These are phyloP conservation scores for Leucophenga montana DNA, from an alignment of 2,888 invertebrate species.

Conservation along the genomic window DNA sequence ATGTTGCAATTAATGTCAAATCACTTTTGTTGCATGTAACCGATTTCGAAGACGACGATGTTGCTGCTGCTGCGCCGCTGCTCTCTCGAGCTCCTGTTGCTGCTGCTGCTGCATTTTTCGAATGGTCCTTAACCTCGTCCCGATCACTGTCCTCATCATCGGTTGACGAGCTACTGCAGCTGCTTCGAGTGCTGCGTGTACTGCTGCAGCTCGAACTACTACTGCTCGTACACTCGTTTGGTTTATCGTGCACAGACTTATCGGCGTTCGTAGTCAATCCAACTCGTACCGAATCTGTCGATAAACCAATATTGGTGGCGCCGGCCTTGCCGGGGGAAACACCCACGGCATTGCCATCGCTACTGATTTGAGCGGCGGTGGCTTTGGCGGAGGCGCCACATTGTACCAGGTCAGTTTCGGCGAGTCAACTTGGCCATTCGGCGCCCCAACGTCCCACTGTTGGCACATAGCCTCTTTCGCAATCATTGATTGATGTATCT, in stretches of 20 bases:
- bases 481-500: constrained; percentile 74
- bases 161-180: constrained; percentile 48
- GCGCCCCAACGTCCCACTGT: constrained; percentile 92
- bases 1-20: constrained; percentile 70
- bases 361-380: constrained; percentile 46
- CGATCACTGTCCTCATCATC: constrained; percentile 56
- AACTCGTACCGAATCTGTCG: constrained; percentile 69
- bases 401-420: constrained; percentile 76
- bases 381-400: constrained; percentile 66
- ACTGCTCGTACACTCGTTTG: constrained; percentile 32
- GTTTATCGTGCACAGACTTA: constrained; percentile 58
- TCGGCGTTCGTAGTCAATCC: constrained; percentile 70
- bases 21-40: constrained; percentile 45
- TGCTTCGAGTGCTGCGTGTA: constrained; percentile 5
- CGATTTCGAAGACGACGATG: constrained; percentile 14
- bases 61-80: constrained; percentile 37
- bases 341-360: constrained; percentile 21
- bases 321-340: constrained; percentile 36
- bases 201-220: constrained; percentile 33
- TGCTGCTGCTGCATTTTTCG: constrained; percentile 29
- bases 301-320: constrained; percentile 57
- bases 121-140: constrained; percentile 42
- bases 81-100: constrained; percentile 35
- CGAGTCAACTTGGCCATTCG: constrained; percentile 99
- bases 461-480: constrained; percentile 80